Conservation (phyloP, 1,140 invertebrate genomes). For the Alviniconcha marisindica region DNA sequence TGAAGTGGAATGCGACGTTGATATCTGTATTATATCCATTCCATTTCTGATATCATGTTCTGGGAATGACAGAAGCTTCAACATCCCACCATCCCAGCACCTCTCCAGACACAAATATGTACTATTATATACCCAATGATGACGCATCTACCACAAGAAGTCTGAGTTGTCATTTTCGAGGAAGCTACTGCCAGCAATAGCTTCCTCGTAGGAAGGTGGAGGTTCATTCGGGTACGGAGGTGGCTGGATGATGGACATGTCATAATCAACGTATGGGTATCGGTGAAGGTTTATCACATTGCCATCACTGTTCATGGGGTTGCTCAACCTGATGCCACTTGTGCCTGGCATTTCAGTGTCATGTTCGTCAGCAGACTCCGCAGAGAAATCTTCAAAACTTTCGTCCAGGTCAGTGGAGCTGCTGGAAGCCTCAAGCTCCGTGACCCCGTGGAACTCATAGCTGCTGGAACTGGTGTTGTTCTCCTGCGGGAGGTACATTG, state of each 20-base stretch:
- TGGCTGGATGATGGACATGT: neutral
- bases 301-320: neutral
- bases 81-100: neutral
- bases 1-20: neutral
- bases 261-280: neutral
- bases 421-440: neutral
- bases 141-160: neutral
- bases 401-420: neutral
- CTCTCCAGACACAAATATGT: neutral
- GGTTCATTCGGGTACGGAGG: conserved; percentile 54
- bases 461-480: neutral
- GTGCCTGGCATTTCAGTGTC: neutral
- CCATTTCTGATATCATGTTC: neutral
- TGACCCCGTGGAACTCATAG: neutral
- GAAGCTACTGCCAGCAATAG: conserved; percentile 34
- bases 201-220: conserved; percentile 56
- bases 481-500: neutral
- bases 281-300: conserved; percentile 16
- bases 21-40: neutral
- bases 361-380: neutral
- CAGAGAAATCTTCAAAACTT: conserved; percentile 12
- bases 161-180: neutral
- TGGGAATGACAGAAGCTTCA: too few species aligned
- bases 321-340: neutral
- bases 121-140: neutral